These are phyloP conservation scores for Patella caerulea DNA, from an alignment of 2,888 invertebrate genomes.

Conservation along the genomic window DNA sequence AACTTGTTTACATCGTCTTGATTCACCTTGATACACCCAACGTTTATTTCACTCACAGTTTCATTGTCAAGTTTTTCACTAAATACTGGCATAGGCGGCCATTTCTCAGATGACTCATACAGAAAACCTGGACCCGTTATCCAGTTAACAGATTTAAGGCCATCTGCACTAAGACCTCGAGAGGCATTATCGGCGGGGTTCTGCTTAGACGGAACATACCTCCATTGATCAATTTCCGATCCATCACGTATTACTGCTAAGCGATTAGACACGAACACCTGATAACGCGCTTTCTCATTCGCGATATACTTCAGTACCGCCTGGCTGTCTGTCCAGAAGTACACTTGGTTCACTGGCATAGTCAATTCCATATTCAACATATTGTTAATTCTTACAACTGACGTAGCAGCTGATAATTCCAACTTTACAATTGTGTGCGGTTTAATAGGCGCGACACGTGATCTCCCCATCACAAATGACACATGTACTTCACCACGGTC, in stretches of 20 bases:
- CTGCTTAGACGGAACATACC: conserved; percentile 32
- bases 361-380: conserved; percentile 32
- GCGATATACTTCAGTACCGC: conserved; percentile 44
- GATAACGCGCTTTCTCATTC: conserved; percentile 43
- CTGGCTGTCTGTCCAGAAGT: conserved; percentile 43
- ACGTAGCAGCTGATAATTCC: conserved; percentile 37
- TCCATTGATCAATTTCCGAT: conserved; percentile 39
- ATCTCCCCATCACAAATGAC: conserved; percentile 24
- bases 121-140: conserved; percentile 26
- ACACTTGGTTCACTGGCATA: conserved; percentile 15
- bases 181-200: conserved; percentile 50
- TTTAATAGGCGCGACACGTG: conserved; percentile 36
- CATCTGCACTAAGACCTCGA: conserved; percentile 28
- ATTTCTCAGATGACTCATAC: neutral
- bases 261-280: conserved; percentile 48
- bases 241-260: conserved; percentile 42
- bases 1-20: neutral
- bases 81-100: neutral
- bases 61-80: conserved; percentile 1
- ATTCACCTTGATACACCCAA: neutral
- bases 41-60: conserved; percentile 1
- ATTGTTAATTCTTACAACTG: conserved; percentile 37
- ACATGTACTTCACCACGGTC: conserved; percentile 13
- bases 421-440: conserved; percentile 35
- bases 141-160: conserved; percentile 24